Conservation (phyloP, 2,797 vertebrate species). For the Tapera naevia region DNA sequence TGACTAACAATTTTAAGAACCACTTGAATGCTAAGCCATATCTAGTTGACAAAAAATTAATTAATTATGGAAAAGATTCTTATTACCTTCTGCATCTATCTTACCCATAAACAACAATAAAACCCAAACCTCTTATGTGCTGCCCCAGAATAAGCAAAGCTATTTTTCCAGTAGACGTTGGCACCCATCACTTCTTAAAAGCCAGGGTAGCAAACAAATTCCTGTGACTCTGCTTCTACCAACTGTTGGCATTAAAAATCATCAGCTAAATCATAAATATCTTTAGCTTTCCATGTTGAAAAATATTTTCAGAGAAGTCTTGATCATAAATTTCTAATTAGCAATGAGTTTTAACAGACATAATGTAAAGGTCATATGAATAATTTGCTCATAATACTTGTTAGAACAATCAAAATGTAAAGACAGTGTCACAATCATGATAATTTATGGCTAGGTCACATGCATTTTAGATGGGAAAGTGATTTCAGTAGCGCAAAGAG, state of each 20-base stretch:
- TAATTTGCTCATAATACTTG: not conserved
- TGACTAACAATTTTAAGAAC: not conserved
- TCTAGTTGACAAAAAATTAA: not conserved
- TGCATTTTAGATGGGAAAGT: not conserved
- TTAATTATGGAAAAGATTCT: not conserved
- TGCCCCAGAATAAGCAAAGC: not conserved
- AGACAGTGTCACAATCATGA: not conserved
- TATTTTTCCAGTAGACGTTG: not conserved
- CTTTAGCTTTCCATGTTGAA: conserved; percentile 2
- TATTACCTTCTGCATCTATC: not conserved
- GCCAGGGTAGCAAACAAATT: not conserved
- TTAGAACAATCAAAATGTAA: conserved; percentile 28
- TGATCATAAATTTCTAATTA: conserved; percentile 24
- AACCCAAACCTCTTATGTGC: not conserved
- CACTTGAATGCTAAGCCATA: not conserved
- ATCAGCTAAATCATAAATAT: not conserved
- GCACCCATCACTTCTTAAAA: not conserved
- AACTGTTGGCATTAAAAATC: not conserved
- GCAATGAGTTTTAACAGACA: not conserved
- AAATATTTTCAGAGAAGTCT: conserved; percentile 7
- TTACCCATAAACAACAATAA: not conserved
- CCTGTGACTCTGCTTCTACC: not conserved
- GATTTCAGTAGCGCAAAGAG: not conserved
- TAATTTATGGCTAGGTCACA: not conserved
- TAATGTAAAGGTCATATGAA: conserved; percentile 31